Evolutionary conservation across 2,113 vertebrate species (phyloP).

Genomic region (Pelecanoides urinatrix): DNA sequence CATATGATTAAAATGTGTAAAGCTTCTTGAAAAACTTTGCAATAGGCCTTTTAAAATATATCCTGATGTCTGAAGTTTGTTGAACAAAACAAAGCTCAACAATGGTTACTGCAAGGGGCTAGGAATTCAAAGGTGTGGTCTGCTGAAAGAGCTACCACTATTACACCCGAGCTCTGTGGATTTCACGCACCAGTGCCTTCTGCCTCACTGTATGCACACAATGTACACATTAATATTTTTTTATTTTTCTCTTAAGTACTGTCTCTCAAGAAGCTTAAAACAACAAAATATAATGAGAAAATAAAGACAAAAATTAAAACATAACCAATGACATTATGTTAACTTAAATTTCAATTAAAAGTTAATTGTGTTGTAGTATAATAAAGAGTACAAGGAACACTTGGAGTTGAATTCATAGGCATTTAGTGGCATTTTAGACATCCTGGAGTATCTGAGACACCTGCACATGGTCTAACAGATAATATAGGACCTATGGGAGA

Average conservation of each 20-base stretch:
- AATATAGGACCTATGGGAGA: background rate
- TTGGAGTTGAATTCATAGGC: background rate
- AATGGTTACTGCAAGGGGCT: background rate
- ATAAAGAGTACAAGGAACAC: background rate
- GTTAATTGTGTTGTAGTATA: background rate
- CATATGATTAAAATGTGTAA: background rate
- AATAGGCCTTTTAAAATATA: background rate
- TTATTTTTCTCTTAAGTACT: background rate
- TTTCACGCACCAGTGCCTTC: background rate
- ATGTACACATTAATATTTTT: background rate
- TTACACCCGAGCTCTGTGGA: background rate
- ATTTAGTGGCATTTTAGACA: background rate
- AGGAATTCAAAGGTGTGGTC: background rate
- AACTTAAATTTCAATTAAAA: background rate
- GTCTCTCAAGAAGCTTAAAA: background rate
- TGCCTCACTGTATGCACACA: background rate
- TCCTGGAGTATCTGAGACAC: background rate
- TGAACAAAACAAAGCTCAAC: background rate
- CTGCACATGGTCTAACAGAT: background rate
- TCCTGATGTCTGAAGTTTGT: background rate
- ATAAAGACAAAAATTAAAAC: background rate
- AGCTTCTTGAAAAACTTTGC: background rate
- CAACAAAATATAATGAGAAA: background rate
- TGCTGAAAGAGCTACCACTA: background rate
- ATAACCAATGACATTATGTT: background rate